Conservation (phyloP, 2,888 invertebrate genomes). For the Drosophila planitibia region DNA sequence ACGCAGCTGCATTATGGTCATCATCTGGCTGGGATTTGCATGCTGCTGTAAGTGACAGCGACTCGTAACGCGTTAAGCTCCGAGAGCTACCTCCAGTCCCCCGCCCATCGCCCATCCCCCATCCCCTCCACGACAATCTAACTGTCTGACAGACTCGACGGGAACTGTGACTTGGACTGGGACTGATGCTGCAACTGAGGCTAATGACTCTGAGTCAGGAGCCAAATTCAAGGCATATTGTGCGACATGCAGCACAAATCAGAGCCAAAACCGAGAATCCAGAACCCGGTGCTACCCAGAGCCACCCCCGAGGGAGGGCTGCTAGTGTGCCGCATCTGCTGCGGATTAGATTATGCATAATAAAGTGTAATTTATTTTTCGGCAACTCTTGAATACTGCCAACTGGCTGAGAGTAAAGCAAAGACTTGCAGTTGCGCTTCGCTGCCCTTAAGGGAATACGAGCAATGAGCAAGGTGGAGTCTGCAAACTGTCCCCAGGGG, state of each 20-base stretch:
- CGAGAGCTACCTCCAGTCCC: slow-evolving; percentile 5
- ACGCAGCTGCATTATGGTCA: slow-evolving; percentile 59
- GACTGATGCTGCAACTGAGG: slow-evolving; percentile 34
- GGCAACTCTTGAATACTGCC: slow-evolving; percentile 46
- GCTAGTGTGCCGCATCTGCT: slow-evolving; percentile 80
- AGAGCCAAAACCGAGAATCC: slow-evolving; percentile 21
- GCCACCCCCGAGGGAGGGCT: slow-evolving; percentile 18
- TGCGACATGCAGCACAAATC: slow-evolving; percentile 41
- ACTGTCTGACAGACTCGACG: slow-evolving; percentile 60
- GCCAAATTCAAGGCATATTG: slow-evolving; percentile 67
- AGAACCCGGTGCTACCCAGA: background rate
- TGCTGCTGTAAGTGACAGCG: slow-evolving; percentile 58
- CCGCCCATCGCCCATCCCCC: background rate
- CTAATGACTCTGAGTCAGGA: slow-evolving; percentile 53
- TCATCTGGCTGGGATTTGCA: slow-evolving; percentile 61
- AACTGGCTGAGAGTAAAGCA: slow-evolving; percentile 45
- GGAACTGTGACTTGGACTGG: slow-evolving; percentile 3
- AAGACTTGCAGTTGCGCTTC: slow-evolving; percentile 28
- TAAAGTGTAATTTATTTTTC: slow-evolving; percentile 84
- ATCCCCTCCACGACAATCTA: background rate
- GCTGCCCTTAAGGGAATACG: slow-evolving; percentile 18
- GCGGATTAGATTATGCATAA: slow-evolving; percentile 85
- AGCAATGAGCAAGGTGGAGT: slow-evolving; percentile 54
- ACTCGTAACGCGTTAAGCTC: slow-evolving; percentile 66
- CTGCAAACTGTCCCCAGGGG: slow-evolving; percentile 51